Evolutionary conservation across 2,113 vertebrate genomes (phyloP), one percentile per base, ranked within the genome.

Genomic region (Hirundichthys speculiger): DNA sequence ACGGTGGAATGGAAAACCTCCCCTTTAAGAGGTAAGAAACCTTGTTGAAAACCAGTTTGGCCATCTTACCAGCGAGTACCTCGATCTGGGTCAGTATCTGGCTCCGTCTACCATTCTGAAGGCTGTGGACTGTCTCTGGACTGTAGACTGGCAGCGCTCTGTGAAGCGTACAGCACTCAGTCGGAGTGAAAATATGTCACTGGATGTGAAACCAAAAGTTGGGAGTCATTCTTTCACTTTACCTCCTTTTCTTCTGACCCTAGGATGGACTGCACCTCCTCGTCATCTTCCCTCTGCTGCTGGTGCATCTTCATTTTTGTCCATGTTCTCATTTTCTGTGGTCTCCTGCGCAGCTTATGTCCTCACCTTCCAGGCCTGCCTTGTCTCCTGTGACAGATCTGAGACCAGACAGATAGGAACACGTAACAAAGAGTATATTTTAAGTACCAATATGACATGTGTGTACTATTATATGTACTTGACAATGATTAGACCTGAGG

Each of bases 191-290:
- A 64, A 58, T 13, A 7, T 21, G 52, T 3, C 25, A 39, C 0
- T 52, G 16, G 54, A 46, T 58, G 3, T 25, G 38, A 5, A 27
- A 47, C 14, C 30, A 0, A 4, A 13, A 24, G 1, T 20, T 43
- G 5, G 15, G 61, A 18, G 3, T 2, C 15, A 16, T 15, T 59
- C 21, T 20, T 24, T 45, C 11, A 38, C 40, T 52, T 66, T 68
- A 90, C 89, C 87, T 90, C 86, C 16, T 19, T 82, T 18, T 41
- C 19, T 4, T 83, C 88, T 7, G 39, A 67, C 15, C 25, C 64
- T 34, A 73, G 79, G 13, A 79, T 51, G 6, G 64, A 69, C 41
- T 39, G 40, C 0, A 0, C 2, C 40, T 88, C 91, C 9, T 90
- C 83, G 3, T n/a, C n/a, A n/a, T 89, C 88, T 15, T 11, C 11